Conservation (phyloP, 2,113 vertebrate species). For the Callithrix jacchus region DNA sequence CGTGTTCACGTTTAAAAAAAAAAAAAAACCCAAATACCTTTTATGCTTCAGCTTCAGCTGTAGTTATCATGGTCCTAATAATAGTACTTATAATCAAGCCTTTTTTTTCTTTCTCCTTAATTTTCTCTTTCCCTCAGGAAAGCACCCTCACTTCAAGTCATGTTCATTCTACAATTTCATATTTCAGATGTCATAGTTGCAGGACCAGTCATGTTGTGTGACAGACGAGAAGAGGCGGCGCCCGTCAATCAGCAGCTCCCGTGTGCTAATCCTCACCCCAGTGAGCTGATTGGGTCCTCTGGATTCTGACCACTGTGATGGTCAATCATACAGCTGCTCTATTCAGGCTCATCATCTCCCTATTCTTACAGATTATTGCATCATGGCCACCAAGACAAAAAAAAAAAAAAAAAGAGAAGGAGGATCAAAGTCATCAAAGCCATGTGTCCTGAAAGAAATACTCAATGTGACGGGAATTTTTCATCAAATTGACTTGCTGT, state of each 20-base stretch:
- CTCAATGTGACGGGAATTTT: slow-evolving; percentile 50
- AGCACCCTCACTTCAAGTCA: slow-evolving; percentile 49
- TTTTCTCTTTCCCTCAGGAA: slow-evolving; percentile 63
- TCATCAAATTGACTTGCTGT: slow-evolving; percentile 42
- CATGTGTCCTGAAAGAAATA: slow-evolving; percentile 44
- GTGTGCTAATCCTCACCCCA: slow-evolving; percentile 70
- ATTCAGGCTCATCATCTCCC: slow-evolving; percentile 82
- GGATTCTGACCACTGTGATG: slow-evolving; percentile 80
- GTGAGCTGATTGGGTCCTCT: slow-evolving; percentile 80
- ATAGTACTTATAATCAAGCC: slow-evolving; percentile 70
- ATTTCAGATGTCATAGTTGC: slow-evolving; percentile 65
- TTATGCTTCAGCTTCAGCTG: slow-evolving; percentile 50
- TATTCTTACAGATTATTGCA: slow-evolving; percentile 81
- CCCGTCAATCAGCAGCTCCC: slow-evolving; percentile 81
- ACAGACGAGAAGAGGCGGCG: slow-evolving; percentile 76
- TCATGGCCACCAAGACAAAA: slow-evolving; percentile 70
- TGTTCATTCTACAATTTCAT: slow-evolving; percentile 55
- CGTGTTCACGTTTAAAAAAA: background rate
- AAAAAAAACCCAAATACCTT: background rate
- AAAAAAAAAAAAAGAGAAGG: slow-evolving; percentile 72
- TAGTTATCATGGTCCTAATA: slow-evolving; percentile 71
- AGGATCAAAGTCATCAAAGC: slow-evolving; percentile 63
- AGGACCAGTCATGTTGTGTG: slow-evolving; percentile 73
- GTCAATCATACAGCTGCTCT: slow-evolving; percentile 82
- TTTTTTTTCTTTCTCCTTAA: slow-evolving; percentile 56